These are phyloP conservation scores for Poeciliopsis infans DNA, from an alignment of 2,797 vertebrate genomes.

Conservation along the genomic window DNA sequence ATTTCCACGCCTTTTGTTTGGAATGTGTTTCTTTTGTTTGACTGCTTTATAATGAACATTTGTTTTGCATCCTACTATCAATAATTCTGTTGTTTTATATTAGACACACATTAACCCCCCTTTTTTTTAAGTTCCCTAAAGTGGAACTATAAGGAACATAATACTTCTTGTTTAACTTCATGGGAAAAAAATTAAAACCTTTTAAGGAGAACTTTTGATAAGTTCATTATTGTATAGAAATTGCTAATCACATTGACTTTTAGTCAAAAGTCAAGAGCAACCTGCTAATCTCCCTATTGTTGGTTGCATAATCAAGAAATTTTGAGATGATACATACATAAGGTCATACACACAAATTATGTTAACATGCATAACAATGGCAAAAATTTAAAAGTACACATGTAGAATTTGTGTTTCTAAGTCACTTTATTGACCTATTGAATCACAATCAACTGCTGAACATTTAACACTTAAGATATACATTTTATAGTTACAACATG, in stretches of 20 bases:
- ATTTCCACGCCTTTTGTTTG: neutral
- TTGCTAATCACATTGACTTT: neutral
- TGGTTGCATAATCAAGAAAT: neutral
- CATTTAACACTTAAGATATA: conserved; percentile 50
- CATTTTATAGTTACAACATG: conserved; percentile 54
- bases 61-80: neutral
- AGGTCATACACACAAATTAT: neutral
- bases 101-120: neutral
- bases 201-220: neutral
- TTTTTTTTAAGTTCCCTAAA: no score
- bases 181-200: neutral
- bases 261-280: neutral
- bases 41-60: neutral
- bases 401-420: conserved; percentile 2
- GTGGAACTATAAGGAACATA: neutral
- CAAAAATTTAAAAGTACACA: neutral
- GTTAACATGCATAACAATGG: neutral
- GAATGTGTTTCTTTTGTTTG: neutral
- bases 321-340: neutral
- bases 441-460: conserved; percentile 37
- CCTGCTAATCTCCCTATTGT: neutral
- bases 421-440: conserved; percentile 64
- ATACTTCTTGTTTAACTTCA: neutral
- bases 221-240: neutral
- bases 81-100: neutral